These are phyloP conservation scores for Eptesicus fuscus DNA, from an alignment of 2,113 vertebrate species.

Conservation along the genomic window DNA sequence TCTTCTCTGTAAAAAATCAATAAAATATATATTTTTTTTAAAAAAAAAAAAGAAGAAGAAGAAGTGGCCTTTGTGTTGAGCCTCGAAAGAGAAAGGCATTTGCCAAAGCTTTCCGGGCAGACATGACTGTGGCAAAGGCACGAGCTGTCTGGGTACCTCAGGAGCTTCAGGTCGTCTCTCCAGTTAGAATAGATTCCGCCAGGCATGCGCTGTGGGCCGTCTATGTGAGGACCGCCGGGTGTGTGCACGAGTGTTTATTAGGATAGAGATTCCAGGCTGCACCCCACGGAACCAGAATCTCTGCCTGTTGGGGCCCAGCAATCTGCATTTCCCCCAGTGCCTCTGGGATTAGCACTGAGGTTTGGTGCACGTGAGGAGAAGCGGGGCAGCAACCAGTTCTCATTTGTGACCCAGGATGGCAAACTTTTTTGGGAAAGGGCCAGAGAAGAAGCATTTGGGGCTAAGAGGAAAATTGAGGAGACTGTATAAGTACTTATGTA, in stretches of 20 bases:
- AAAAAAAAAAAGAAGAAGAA: too few relatives aligned
- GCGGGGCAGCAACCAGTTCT: background rate
- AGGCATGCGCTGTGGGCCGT: background rate
- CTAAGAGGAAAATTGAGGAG: background rate
- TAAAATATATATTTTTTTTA: too few relatives aligned
- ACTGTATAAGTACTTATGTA: background rate
- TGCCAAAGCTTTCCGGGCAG: background rate
- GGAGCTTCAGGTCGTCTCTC: background rate
- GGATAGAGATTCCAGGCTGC: background rate
- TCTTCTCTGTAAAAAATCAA: too few relatives aligned
- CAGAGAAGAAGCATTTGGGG: background rate
- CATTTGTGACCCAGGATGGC: background rate
- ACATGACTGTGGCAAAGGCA: background rate
- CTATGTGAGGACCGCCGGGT: background rate
- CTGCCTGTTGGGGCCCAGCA: background rate
- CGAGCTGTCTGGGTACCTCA: background rate
- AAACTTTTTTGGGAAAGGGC: background rate
- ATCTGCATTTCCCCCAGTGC: background rate
- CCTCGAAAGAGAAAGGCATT: background rate
- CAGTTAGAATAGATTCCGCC: background rate
- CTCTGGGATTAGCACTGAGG: background rate
- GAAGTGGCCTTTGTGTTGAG: background rate
- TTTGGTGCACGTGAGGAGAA: background rate
- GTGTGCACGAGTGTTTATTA: too few relatives aligned
- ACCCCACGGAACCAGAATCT: background rate